Base-by-base conservation (phyloP, 2,797 vertebrate genomes). In the Toxotes lorentzi region DNA sequence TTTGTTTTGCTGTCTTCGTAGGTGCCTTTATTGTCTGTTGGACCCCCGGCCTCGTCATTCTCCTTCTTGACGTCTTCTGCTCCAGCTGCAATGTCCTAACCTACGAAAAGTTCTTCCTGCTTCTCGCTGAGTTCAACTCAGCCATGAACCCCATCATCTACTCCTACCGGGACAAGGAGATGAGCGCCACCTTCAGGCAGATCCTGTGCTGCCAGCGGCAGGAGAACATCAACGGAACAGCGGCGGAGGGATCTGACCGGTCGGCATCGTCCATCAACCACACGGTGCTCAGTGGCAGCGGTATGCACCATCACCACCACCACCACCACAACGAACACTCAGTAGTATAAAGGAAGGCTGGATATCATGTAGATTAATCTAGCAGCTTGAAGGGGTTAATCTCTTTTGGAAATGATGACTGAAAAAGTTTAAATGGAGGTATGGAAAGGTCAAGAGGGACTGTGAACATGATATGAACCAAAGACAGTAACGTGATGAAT, bases 81-180 rank as follows among this genome's bases (percentile, higher is more conserved):
- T 89, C 96, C 1, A 95, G 84, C 51, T 99, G 98, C 86, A 95
- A 97, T 0, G 96, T 99, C 65, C 95, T 99, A 81, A 95, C 96
- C 69, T 99, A 97, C 0, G 98, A 99, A 87, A 99, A 99, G 89
- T 99, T 99, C 92, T 99, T 99, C 94, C 95, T 99, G 23, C 96
- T 99, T 47, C 95, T 99, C 2, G 98, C 98, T 0, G 98, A 99
- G 90, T 98, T 99, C 94, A 99, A 99, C 94, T 99, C 98, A 0
- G 98, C 98, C 87, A 99, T 99, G 98, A 99, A 99, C 91, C 98
- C 98, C 87, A 99, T 99, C 93, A 99, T 99, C 92, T 99, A 99
- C 93, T 99, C 98, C 45, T 99, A 99, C 90, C 96, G 98, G 0
- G 98, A 99, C 94, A 99, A 99, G 84, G 98, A 99, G 91, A 99